Conservation (phyloP, 2,888 invertebrate genomes). For the Eristalinus sepulchralis region DNA sequence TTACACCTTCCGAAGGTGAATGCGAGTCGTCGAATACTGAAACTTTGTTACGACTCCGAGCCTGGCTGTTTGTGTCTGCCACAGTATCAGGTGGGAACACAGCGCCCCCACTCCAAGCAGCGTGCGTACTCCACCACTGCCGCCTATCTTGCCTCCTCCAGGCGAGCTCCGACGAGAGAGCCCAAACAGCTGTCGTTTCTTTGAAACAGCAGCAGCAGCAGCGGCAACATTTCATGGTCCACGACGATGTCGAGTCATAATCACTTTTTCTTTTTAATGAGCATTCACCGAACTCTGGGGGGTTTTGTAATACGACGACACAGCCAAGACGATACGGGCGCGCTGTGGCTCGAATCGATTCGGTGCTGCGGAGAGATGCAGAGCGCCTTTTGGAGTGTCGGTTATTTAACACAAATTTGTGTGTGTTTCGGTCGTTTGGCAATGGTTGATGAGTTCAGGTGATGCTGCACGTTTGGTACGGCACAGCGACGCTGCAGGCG, state of each 20-base stretch:
- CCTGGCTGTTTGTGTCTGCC: conserved; percentile 26
- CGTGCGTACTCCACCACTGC: not conserved
- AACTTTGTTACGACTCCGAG: conserved; percentile 55
- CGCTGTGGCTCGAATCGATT: not conserved
- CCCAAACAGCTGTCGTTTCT: conserved; percentile 61
- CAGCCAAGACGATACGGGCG: conserved; percentile 14
- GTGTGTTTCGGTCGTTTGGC: conserved; percentile 18
- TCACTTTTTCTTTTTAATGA: conserved; percentile 72
- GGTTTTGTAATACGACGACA: conserved; percentile 64
- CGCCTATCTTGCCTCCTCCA: not conserved
- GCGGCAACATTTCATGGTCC: conserved; percentile 53
- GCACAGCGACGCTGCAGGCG: conserved; percentile 24
- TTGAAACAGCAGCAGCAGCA: conserved; percentile 13
- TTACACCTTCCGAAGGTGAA: conserved; percentile 62
- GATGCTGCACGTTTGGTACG: conserved; percentile 32
- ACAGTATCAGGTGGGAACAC: conserved; percentile 35
- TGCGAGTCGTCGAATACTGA: conserved; percentile 54
- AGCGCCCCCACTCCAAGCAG: conserved; percentile 28
- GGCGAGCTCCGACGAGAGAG: conserved; percentile 9
- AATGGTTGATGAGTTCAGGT: conserved; percentile 13
- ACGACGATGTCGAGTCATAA: conserved; percentile 68
- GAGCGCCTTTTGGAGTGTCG: conserved; percentile 20
- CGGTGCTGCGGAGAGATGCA: not conserved
- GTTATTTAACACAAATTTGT: conserved; percentile 58
- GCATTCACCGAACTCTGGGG: conserved; percentile 52